Percentiles rank a stretch among this genome's conserved stretches.
These are phyloP conservation scores for Chloroclysta siterata DNA, from an alignment of 2,888 invertebrate species.

Conservation along the genomic window DNA sequence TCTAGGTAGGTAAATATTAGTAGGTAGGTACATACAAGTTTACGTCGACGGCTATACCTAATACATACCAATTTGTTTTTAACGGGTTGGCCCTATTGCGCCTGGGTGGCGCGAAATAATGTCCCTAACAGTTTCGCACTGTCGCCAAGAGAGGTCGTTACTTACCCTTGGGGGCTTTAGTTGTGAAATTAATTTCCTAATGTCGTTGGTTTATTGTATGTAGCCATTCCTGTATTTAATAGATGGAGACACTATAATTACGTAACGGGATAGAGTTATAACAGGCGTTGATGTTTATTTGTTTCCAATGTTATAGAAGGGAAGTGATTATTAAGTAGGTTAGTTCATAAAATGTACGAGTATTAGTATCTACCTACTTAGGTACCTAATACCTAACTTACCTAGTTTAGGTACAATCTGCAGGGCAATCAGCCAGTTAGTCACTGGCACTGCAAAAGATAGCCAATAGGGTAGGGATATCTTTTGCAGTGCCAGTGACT, in stretches of 20 bases:
- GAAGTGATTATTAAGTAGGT: background rate
- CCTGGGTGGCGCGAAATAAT: slow-evolving; percentile 40
- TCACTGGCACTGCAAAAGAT: no score
- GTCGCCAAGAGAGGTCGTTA: slow-evolving; percentile 45
- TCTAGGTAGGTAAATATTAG: no score
- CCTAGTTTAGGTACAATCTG: no score
- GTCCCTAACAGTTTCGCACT: slow-evolving; percentile 29
- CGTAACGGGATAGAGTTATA: slow-evolving; percentile 46
- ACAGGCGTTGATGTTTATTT: slow-evolving; percentile 29
- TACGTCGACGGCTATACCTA: no score
- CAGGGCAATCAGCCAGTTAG: no score
- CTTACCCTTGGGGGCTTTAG: slow-evolving; percentile 45
- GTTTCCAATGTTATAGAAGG: slow-evolving; percentile 13
- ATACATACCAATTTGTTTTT: background rate
- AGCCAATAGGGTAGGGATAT: no score
- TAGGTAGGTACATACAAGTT: no score
- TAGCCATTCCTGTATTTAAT: slow-evolving; percentile 51
- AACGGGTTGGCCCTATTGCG: slow-evolving; percentile 19
- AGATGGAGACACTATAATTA: slow-evolving; percentile 51
- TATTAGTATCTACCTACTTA: no score
- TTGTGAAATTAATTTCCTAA: slow-evolving; percentile 50
- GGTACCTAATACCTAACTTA: no score
- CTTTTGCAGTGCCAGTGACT: no score
- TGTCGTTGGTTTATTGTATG: slow-evolving; percentile 42
- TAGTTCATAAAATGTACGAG: no score